Base-by-base conservation (phyloP, 2,113 vertebrate genomes). In the Passerina amoena region DNA sequence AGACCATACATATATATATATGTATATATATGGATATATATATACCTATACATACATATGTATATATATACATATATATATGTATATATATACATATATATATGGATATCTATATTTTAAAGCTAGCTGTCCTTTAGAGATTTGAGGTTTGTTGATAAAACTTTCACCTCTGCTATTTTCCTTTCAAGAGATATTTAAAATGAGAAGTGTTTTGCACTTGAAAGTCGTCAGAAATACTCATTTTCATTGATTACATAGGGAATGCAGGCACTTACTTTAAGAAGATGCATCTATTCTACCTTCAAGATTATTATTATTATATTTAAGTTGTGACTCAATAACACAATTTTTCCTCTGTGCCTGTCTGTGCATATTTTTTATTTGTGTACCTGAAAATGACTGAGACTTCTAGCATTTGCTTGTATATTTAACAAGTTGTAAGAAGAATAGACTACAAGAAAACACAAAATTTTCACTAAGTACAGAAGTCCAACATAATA, bases 381-480 rank as follows among this genome's bases (percentile, higher is more conserved):
- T 25, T 5, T 12, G 2, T 44, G 33, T 50, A 14, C 56, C 78
- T 88, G 83, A 86, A 88, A 65, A 9, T 70, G 18, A 48, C 10
- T 37, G 40, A 90, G 50, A 37, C 30, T 63, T 96, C 95, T 73
- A 93, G 51, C 90, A 92, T 92, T 91, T 97, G n/a, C 65, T 86
- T 96, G 31, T 86, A 73, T 24, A 35, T 90, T 96, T 85, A 94
- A 80, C 73, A 90, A 82, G 31, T 40, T 84, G 47, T 90, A 92
- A 90, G 81, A 97, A 88, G 42, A 97, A 94, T 86, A 91, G 95
- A 81, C 90, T 63, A 50, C 48, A 92, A 86, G 35, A 71, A 80
- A 93, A 56, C 83, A 90, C 72, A 96, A 92, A 82, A 88, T 91
- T 90, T 97, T 94, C 37, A 69, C 69, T 78, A 92, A 91, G 84